Evolutionary conservation across 2,113 vertebrate species (phyloP), one percentile per base, ranked within the genome.

Genomic region (Muntiacus reevesi): DNA sequence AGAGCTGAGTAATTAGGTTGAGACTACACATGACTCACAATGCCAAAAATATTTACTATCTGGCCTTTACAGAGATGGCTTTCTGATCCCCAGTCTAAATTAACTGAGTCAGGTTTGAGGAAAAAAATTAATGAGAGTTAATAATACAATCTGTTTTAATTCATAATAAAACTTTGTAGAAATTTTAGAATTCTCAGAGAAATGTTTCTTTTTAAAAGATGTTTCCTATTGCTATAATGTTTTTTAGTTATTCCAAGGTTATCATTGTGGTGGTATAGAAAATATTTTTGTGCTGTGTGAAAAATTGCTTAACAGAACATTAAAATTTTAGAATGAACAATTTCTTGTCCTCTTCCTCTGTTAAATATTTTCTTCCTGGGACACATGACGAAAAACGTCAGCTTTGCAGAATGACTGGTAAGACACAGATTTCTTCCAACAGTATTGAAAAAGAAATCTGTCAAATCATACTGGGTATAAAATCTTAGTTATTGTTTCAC

Each of bases 71-170:
- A 93, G 54, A 97, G 45, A 83, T 55, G 52, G 60, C 50, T 92
- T 96, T 93, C 54, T 91, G 36, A 82, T 36, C 21, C 27, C 10
- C 47, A 10, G 40, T 83, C 15, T 89, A 90, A 85, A 97, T 88
- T 59, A 95, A 97, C 23, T 90, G 16, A 91, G 47, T 81, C 16
- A 60, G 19, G 3, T 67, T 55, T 91, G 57, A 96, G 91, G n/a
- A 64, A 94, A 50, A 97, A 93, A 90, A 87, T 60, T 83, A 92
- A 91, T 60, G 17, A 91, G 19, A 81, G 7, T 28, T 81, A 88
- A 95, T 89, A 91, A 85, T 45, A 67, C 47, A 94, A 91, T 88
- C 60, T 47, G 40, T 94, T 97, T 96, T 87, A 92, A 98, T 67
- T 27, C 25, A 86, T 50, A 82, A 93, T 47, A 40, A 30, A 91